Conservation (phyloP, 2,797 vertebrate genomes). For the Anabas testudineus region DNA sequence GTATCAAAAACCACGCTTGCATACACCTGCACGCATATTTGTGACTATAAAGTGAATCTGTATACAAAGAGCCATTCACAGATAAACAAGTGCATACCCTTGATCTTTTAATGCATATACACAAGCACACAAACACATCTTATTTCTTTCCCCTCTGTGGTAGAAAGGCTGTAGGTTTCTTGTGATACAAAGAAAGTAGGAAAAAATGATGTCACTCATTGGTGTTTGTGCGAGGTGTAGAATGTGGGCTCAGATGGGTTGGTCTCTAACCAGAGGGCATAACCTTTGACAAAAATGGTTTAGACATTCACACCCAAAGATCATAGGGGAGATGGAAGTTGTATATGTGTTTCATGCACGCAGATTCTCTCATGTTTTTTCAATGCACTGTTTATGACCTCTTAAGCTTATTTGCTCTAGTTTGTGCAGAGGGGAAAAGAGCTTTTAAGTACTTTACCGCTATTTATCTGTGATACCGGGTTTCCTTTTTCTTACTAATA, state of each 20-base stretch:
- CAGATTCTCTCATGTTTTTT: conserved; percentile 9
- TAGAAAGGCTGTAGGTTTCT: conserved; percentile 37
- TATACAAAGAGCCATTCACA: conserved; percentile 13
- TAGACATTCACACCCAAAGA: conserved; percentile 47
- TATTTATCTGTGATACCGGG: neutral
- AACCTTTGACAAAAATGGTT: conserved; percentile 64
- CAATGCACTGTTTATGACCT: conserved; percentile 33
- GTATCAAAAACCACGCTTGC: conserved; percentile 33
- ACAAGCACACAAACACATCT: conserved; percentile 21
- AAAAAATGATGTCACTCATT: conserved; percentile 71
- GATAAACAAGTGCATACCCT: conserved; percentile 28
- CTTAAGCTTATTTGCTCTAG: conserved; percentile 8
- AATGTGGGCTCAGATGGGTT: conserved; percentile 52
- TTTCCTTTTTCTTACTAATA: neutral
- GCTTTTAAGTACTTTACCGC: neutral
- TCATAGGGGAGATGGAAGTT: conserved; percentile 27
- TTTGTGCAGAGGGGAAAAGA: conserved; percentile 11
- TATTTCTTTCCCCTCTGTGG: conserved; percentile 33
- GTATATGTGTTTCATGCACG: conserved; percentile 10
- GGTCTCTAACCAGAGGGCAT: conserved; percentile 67
- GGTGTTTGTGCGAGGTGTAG: conserved; percentile 35
- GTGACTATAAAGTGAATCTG: conserved; percentile 11
- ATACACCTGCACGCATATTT: conserved; percentile 28
- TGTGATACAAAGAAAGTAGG: conserved; percentile 45
- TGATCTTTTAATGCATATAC: too few species aligned